Conservation (phyloP, 2,888 invertebrate species). For the Sericinus montela region DNA sequence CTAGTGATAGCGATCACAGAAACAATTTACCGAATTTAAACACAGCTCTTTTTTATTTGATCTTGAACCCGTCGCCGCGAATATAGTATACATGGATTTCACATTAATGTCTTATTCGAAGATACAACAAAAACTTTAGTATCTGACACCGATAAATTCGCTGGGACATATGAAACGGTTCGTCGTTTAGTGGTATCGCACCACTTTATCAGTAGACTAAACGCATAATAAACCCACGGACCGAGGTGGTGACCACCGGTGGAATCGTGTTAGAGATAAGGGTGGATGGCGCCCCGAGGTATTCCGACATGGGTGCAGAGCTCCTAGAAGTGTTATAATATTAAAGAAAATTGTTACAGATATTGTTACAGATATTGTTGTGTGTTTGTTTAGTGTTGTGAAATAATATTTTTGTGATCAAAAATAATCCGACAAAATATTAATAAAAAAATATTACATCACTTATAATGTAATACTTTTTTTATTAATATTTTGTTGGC, state of each 20-base stretch:
- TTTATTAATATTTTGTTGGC: no score
- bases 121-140: not conserved
- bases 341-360: no score
- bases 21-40: no score
- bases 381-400: no score
- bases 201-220: slow-evolving; percentile 34
- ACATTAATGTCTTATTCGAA: slow-evolving; percentile 11
- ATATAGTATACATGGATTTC: not conserved
- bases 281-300: slow-evolving; percentile 38
- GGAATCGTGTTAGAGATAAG: slow-evolving; percentile 34
- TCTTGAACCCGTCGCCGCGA: no score
- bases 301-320: slow-evolving; percentile 23
- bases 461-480: no score
- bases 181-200: slow-evolving; percentile 23
- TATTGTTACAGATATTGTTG: no score
- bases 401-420: no score
- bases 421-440: no score
- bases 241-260: slow-evolving; percentile 23
- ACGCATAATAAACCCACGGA: slow-evolving; percentile 24
- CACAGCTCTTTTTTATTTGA: no score
- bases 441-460: no score
- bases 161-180: slow-evolving; percentile 17
- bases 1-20: no score
- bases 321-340: slow-evolving; percentile 26
- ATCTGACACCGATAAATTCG: slow-evolving; percentile 9